These are phyloP conservation scores for Galerucella pusilla DNA, from an alignment of 2,888 invertebrate species.

Conservation along the genomic window DNA sequence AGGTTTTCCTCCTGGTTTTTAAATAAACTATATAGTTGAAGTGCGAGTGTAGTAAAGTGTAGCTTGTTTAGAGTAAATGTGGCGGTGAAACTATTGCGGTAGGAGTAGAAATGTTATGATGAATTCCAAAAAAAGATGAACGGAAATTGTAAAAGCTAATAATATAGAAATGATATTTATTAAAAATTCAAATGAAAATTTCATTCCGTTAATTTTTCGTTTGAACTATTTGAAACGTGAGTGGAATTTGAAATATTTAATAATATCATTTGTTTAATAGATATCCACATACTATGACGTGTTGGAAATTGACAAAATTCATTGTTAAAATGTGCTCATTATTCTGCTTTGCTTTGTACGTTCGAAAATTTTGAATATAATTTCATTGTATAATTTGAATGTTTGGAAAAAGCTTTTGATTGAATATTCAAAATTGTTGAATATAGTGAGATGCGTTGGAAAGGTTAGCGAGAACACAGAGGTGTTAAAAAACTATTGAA, in stretches of 20 bases:
- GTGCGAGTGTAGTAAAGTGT: too few species aligned
- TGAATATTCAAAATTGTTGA: too few species aligned
- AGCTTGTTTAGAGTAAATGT: not conserved
- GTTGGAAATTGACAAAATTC: not conserved
- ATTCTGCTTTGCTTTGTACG: not conserved
- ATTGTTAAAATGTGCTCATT: not conserved
- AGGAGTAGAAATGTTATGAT: not conserved
- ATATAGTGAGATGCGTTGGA: too few species aligned
- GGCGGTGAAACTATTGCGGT: not conserved
- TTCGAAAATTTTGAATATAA: too few species aligned
- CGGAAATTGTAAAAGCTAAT: not conserved
- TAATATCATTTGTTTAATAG: not conserved
- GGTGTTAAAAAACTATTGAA: too few species aligned
- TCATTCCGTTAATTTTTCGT: not conserved
- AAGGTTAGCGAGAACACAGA: too few species aligned
- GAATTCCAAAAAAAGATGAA: not conserved
- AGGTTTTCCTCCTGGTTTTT: too few species aligned
- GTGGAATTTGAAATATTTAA: not conserved
- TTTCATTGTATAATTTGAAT: too few species aligned
- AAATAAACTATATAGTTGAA: too few species aligned
- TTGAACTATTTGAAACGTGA: not conserved
- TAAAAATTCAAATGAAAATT: not conserved
- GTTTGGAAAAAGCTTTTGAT: too few species aligned
- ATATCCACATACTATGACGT: not conserved
- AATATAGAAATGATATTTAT: not conserved